phyloP scores from a whole-genome alignment of 2,797 vertebrate species.

The Protosalanx chinensis region DNA sequence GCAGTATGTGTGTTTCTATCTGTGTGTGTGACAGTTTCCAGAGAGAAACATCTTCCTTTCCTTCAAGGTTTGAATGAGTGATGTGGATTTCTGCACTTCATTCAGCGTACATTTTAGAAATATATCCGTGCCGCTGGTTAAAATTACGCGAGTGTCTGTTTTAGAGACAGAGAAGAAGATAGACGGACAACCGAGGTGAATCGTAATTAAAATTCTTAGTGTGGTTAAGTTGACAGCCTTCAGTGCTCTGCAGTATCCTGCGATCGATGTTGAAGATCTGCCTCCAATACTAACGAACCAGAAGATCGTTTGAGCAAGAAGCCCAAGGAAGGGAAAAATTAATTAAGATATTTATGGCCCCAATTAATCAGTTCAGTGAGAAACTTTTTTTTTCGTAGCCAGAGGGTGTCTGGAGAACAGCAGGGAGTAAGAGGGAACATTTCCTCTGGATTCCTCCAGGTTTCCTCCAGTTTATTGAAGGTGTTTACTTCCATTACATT shows the following conservation, averaged over 20 bases:
- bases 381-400: slow-evolving; percentile 37
- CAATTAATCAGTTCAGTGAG: slow-evolving; percentile 71
- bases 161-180: background rate
- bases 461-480: no score
- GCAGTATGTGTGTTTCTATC: slow-evolving; percentile 2
- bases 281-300: slow-evolving; percentile 64
- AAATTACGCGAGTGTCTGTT: background rate
- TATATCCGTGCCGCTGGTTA: background rate
- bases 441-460: no score
- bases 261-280: slow-evolving; percentile 66
- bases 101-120: background rate
- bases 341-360: slow-evolving; percentile 73
- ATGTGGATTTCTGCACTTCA: background rate
- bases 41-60: background rate
- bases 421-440: slow-evolving; percentile 25
- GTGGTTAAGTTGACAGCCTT: slow-evolving; percentile 71
- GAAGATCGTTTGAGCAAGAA: slow-evolving; percentile 56
- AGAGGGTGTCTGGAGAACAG: slow-evolving; percentile 26
- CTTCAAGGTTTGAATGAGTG: background rate
- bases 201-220: slow-evolving; percentile 73
- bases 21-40: background rate
- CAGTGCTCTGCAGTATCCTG: slow-evolving; percentile 36
- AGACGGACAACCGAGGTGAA: slow-evolving; percentile 42
- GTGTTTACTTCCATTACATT: no score
- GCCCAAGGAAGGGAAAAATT: slow-evolving; percentile 60